Conservation (phyloP, 2,888 invertebrate species). For the Siphlonurus alternatus region DNA sequence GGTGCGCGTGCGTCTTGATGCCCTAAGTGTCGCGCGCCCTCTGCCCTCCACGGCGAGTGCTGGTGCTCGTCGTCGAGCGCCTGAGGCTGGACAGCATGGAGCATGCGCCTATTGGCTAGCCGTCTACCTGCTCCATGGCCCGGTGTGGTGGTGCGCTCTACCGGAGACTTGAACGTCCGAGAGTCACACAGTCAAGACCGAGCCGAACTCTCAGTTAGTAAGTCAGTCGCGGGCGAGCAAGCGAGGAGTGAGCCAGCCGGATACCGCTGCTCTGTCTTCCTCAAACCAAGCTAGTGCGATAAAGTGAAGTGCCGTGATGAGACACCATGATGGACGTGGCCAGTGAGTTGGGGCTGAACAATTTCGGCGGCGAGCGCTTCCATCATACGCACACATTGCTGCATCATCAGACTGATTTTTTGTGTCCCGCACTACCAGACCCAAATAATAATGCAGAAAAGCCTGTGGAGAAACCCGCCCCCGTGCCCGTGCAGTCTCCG, state of each 20-base stretch:
- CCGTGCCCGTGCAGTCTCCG: neutral
- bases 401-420: neutral
- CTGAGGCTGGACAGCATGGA: neutral
- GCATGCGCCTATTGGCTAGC: neutral
- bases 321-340: neutral
- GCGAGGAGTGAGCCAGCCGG: neutral
- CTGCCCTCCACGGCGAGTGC: neutral
- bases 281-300: neutral
- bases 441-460: neutral
- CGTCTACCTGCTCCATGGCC: neutral
- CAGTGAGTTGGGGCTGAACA: neutral
- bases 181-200: neutral
- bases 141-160: neutral
- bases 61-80: neutral
- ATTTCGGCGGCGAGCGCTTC: neutral
- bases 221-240: neutral
- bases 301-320: neutral
- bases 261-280: neutral
- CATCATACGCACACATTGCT: neutral
- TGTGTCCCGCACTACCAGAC: neutral
- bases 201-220: neutral
- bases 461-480: neutral
- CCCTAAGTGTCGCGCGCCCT: neutral
- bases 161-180: neutral
- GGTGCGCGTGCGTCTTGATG: neutral